Conservation (phyloP, 2,113 vertebrate genomes). For the Myiopsitta monachus region DNA sequence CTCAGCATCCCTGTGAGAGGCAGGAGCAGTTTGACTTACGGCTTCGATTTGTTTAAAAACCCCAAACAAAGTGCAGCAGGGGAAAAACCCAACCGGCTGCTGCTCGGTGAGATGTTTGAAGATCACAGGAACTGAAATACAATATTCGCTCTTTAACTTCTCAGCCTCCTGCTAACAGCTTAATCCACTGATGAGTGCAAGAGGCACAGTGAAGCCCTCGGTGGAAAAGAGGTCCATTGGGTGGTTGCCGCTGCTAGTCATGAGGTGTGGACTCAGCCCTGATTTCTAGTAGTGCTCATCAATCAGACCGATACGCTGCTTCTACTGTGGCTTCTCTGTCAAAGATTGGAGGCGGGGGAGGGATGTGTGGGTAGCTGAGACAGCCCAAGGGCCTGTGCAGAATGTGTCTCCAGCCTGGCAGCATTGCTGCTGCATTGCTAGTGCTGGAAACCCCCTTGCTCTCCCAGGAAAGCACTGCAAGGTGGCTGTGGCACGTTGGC, state of each 20-base stretch:
- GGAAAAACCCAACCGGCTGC: not conserved
- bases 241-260: not conserved
- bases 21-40: not conserved
- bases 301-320: not conserved
- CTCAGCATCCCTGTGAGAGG: not conserved
- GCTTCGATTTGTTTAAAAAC: not conserved
- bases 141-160: conserved; percentile 42
- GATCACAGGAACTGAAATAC: conserved; percentile 24
- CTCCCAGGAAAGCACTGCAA: fast-evolving
- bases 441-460: not conserved
- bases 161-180: conserved; percentile 40
- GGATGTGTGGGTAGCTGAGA: not conserved
- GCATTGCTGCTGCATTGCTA: not conserved
- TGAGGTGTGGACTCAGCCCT: not conserved
- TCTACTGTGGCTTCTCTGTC: not conserved
- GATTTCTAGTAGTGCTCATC: not conserved
- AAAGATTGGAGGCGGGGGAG: not conserved
- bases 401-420: not conserved
- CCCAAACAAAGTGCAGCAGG: not conserved
- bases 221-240: not conserved
- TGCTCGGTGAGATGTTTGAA: not conserved
- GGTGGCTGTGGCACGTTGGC: not conserved
- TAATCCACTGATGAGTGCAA: not conserved
- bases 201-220: not conserved
- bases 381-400: not conserved